Evolutionary conservation across 1,140 invertebrate genomes (phyloP), one percentile per base, ranked within the genome.

Genomic region (Globodera rostochiensis): DNA sequence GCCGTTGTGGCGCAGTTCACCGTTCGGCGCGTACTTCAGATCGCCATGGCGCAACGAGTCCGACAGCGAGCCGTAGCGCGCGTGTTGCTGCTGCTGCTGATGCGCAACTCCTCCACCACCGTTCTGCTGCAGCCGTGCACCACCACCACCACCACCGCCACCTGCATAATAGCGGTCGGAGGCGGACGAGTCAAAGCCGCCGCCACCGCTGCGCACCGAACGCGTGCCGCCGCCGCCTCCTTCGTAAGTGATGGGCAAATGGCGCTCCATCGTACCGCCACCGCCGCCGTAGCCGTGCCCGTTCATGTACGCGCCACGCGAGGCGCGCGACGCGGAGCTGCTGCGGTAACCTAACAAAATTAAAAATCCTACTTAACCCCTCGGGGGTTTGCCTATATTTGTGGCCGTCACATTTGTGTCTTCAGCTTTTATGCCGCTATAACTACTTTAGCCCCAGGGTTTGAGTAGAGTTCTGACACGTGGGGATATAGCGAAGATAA

Each of bases 31-130:
- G 78, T 88, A 88, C 80, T 87, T 87, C 50, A 88, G 74, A 25
- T 88, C 87, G 49, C 87, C 87, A 74, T 86, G 85, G 57, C 87
- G 85, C 57, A 88, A 83, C 69, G 84, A 86, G 74, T 87, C 86
- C 67, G 86, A 86, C 50, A 87, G 73, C 45, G 84, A 85, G 60
- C 86, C 86, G 77, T 87, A 87, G 53, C 86, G 86, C 53, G 82
- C 84, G 80, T 87, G 83, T 19, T 77, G 36, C 36, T 36, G 36
- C 36, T 36, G 81, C 25, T 86, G 70, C 15, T 82, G 83, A 60
- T 57, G 45, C 45, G 76, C 11, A 45, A 78, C 36, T 25, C 70
- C 46, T 11, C 76, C 21, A 5, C 69, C 76, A 66, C 67, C 67
- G 25, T 71, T 64, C 19, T 64, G 57, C 15, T 64, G 57, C 6